A percentile compares a stretch with the other conserved stretches of the same genome.
phyloP scores from a whole-genome alignment of 1,140 invertebrate species.

The Lepidurus couesii region DNA sequence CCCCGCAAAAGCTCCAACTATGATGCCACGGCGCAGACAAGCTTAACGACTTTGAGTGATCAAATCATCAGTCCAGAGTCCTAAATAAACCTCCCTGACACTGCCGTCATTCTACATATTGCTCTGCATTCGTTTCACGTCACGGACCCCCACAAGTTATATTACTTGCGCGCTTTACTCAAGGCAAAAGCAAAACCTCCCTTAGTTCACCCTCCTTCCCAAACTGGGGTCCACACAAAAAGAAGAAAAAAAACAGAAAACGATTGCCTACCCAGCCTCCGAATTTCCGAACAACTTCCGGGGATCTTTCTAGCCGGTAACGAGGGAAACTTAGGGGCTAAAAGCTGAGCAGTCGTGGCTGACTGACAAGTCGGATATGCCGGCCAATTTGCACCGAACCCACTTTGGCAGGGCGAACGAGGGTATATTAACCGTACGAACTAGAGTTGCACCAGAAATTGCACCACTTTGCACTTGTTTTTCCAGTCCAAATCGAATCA shows the following conservation, averaged over 20 bases:
- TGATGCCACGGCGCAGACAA: slow-evolving; percentile 8
- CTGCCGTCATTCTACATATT: slow-evolving; percentile 15
- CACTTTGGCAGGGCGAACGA: background rate
- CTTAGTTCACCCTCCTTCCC: background rate
- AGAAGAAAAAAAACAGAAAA: slow-evolving; percentile 1
- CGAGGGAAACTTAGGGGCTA: no score
- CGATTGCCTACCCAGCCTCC: background rate
- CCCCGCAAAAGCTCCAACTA: background rate
- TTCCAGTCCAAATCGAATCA: no score
- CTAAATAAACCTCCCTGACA: slow-evolving; percentile 13
- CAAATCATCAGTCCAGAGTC: slow-evolving; percentile 17
- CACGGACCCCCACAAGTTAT: background rate
- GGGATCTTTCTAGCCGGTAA: background rate
- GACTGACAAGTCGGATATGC: background rate
- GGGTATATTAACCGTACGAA: background rate
- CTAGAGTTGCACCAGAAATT: background rate
- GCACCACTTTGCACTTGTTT: no score
- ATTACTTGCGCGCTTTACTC: slow-evolving; percentile 5
- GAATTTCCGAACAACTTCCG: background rate
- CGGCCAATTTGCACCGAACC: no score
- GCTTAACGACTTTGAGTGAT: slow-evolving; percentile 13
- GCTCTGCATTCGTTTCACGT: slow-evolving; percentile 1
- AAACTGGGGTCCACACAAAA: background rate
- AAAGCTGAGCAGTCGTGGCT: background rate
- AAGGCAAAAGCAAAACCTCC: background rate